Conservation (phyloP, 2,113 vertebrate species). For the Bubalus kerabau region DNA sequence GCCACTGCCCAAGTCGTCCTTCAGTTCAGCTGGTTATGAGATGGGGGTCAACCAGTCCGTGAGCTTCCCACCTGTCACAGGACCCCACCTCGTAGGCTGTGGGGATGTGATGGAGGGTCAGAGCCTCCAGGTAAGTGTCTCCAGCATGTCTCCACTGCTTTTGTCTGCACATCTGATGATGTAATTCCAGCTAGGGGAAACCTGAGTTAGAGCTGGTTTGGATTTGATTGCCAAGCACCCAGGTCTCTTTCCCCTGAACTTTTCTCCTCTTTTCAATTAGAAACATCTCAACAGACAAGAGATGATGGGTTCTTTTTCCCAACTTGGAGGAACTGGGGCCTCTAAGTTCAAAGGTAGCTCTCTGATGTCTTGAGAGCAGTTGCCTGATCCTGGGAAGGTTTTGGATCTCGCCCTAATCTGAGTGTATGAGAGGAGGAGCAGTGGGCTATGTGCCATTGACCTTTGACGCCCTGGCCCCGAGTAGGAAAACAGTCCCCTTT, state of each 20-base stretch:
- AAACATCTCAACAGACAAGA: background rate
- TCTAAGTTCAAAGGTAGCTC: background rate
- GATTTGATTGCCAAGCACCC: background rate
- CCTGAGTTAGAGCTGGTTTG: background rate
- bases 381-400: background rate
- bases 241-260: background rate
- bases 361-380: background rate
- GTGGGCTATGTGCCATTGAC: background rate
- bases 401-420: background rate
- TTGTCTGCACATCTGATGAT: background rate
- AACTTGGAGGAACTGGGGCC: background rate
- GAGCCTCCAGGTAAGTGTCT: constrained; percentile 70
- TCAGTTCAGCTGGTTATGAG: background rate
- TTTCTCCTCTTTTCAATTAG: background rate
- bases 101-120: constrained; percentile 81
- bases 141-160: background rate
- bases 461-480: background rate
- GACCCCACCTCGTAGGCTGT: constrained; percentile 77
- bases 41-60: constrained; percentile 76
- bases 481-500: background rate
- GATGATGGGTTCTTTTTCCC: background rate
- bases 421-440: background rate
- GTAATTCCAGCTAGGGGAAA: background rate
- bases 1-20: background rate
- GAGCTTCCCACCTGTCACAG: constrained; percentile 69